These are phyloP conservation scores for Podotricha telesiphe DNA, from an alignment of 2,888 invertebrate genomes.

Conservation along the genomic window DNA sequence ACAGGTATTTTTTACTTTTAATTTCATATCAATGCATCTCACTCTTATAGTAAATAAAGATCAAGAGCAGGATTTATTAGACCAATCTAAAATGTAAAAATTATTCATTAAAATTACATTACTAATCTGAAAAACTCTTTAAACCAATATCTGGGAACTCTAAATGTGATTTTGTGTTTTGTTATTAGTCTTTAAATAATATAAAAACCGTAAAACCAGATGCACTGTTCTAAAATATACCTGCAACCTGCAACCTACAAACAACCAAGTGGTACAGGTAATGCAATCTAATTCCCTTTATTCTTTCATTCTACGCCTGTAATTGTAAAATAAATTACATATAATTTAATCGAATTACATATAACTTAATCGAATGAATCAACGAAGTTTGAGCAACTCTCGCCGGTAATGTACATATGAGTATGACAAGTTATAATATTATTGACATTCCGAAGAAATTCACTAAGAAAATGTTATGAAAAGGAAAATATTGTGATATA, in stretches of 20 bases:
- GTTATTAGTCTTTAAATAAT: no score
- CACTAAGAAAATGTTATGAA: slow-evolving; percentile 3
- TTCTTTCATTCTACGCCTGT: slow-evolving; percentile 1
- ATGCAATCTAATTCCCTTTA: background rate
- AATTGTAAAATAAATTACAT: slow-evolving; percentile 18
- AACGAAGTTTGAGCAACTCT: slow-evolving; percentile 36
- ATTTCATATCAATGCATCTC: background rate
- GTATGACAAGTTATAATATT: slow-evolving; percentile 18
- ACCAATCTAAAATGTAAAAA: no score
- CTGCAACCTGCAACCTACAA: no score
- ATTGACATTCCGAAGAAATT: slow-evolving; percentile 12
- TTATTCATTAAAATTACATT: no score
- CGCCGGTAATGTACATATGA: slow-evolving; percentile 21
- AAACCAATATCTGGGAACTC: no score
- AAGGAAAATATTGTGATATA: background rate
- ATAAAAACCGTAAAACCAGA: no score
- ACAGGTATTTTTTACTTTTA: slow-evolving; percentile 9
- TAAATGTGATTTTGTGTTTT: no score
- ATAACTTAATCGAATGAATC: slow-evolving; percentile 37
- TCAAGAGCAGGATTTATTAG: no score
- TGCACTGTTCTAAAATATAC: no score
- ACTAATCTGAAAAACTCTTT: no score
- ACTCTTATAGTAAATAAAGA: no score
- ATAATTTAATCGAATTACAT: slow-evolving; percentile 24
- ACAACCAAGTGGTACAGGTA: no score